These are phyloP conservation scores for Strigamia crassipes DNA, from an alignment of 2,888 invertebrate species.

Conservation along the genomic window DNA sequence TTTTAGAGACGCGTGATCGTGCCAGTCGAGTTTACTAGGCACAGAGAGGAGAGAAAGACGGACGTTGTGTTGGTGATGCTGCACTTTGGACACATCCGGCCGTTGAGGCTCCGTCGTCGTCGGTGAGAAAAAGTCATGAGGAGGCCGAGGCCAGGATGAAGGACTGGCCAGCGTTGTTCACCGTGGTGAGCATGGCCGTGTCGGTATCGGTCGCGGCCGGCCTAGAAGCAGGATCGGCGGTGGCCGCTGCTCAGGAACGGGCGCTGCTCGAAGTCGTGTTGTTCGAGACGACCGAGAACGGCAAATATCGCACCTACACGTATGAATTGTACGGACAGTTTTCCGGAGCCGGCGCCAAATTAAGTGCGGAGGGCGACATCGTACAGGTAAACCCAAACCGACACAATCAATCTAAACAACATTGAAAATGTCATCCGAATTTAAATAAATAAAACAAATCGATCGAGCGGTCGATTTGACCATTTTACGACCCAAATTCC, in stretches of 20 bases:
- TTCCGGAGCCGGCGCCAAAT: constrained; percentile 45
- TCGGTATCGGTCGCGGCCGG: not conserved
- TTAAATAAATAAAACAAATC: too few species aligned
- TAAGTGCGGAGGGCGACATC: constrained; percentile 46
- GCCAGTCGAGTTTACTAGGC: not conserved
- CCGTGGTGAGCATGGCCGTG: not conserved
- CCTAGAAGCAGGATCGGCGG: not conserved
- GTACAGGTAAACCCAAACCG: constrained; percentile 32
- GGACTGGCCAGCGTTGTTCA: constrained; percentile 16
- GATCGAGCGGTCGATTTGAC: too few species aligned
- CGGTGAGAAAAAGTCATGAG: not conserved
- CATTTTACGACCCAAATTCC: too few species aligned
- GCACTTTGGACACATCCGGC: not conserved
- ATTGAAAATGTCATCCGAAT: too few species aligned
- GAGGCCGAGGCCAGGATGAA: constrained; percentile 1
- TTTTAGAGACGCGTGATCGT: not conserved
- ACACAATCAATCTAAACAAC: not conserved
- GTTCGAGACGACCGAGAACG: constrained; percentile 28
- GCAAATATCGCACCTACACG: constrained; percentile 43
- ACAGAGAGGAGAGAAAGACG: not conserved
- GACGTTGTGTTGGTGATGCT: not conserved
- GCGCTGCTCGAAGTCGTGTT: constrained; percentile 47
- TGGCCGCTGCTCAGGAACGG: constrained; percentile 10
- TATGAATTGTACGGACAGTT: constrained; percentile 48
- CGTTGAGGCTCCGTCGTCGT: not conserved